Evolutionary conservation across 2,888 invertebrate species (phyloP), one percentile per base, ranked within the genome.

Genomic region (Terebella lapidaria): DNA sequence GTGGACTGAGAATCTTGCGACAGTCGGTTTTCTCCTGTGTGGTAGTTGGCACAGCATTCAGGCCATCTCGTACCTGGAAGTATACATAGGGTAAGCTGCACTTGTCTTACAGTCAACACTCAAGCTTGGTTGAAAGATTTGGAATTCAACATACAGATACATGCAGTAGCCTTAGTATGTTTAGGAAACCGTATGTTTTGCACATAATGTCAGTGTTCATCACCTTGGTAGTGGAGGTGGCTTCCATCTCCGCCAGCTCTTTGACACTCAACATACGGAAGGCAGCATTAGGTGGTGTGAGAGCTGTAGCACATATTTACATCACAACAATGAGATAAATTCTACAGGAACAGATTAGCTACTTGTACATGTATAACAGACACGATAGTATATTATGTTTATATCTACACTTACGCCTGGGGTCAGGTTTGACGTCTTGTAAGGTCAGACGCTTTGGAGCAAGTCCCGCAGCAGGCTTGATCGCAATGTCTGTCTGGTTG

Each of bases 21-120:
- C 78, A 81, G 56, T 81, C 78, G 15, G 66, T 56, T 62, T 78
- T 79, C 67, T 80, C 78, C 46, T 70, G 59, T 2, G 66, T 58
- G 1, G 76, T 77, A 15, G 71, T 73, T 2, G 80, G 78, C 2
- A 79, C 68, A n/a, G 78, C 79, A 72, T 76, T 76, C 26, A 80
- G 61, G 4, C 79, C 79, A 60, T 77, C 77, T 56, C 69, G 68
- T 1, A 73, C 49, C 62, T 67, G 26, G 30, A 56, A 25, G 55
- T 25, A 53, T 24, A 53, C 15, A 55, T 49, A 18, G 35, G 35
- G 35, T n/a, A n/a, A n/a, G n/a, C n/a, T n/a, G n/a, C n/a, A n/a
- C n/a, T n/a, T n/a, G n/a, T n/a, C n/a, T n/a, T n/a, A n/a, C n/a
- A n/a, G n/a, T n/a, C n/a, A n/a, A n/a, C n/a, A n/a, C n/a, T n/a